Percentiles rank a stretch among this genome's conserved stretches.
These are phyloP conservation scores for Euproctis similis DNA, from an alignment of 2,888 invertebrate species.

Conservation along the genomic window DNA sequence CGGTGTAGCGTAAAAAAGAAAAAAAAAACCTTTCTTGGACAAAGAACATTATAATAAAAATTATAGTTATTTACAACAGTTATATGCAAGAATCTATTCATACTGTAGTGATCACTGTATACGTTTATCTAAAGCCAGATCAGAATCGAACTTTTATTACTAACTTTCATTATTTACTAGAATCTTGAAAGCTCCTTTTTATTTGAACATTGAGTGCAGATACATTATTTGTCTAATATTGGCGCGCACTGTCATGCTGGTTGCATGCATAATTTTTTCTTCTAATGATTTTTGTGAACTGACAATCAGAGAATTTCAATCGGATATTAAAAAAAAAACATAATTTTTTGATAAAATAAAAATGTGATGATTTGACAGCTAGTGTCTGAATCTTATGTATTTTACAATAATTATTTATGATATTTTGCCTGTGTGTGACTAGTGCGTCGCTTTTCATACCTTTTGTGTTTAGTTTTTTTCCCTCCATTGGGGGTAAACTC, in stretches of 20 bases:
- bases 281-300: slow-evolving; percentile 4
- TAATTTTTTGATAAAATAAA: too few relatives aligned
- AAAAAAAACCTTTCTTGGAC: slow-evolving; percentile 36
- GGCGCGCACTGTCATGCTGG: slow-evolving; percentile 61
- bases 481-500: slow-evolving; percentile 40
- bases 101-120: slow-evolving; percentile 63
- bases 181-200: slow-evolving; percentile 74
- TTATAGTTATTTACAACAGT: slow-evolving; percentile 55
- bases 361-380: too few relatives aligned
- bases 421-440: slow-evolving; percentile 48
- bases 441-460: slow-evolving; percentile 67
- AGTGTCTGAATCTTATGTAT: slow-evolving; percentile 11
- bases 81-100: slow-evolving; percentile 30
- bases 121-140: slow-evolving; percentile 74
- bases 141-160: slow-evolving; percentile 63
- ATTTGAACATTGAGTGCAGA: slow-evolving; percentile 76
- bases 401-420: slow-evolving; percentile 17
- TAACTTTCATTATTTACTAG: slow-evolving; percentile 70
- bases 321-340: too few relatives aligned
- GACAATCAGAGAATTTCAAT: slow-evolving; percentile 6
- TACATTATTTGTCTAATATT: slow-evolving; percentile 69
- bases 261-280: slow-evolving; percentile 3
- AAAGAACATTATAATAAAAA: slow-evolving; percentile 43
- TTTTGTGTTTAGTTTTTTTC: slow-evolving; percentile 33
- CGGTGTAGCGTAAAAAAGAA: slow-evolving; percentile 38